Evolutionary conservation across 2,113 vertebrate genomes (phyloP), one percentile per base, ranked within the genome.

Genomic region (Lonchura striata): DNA sequence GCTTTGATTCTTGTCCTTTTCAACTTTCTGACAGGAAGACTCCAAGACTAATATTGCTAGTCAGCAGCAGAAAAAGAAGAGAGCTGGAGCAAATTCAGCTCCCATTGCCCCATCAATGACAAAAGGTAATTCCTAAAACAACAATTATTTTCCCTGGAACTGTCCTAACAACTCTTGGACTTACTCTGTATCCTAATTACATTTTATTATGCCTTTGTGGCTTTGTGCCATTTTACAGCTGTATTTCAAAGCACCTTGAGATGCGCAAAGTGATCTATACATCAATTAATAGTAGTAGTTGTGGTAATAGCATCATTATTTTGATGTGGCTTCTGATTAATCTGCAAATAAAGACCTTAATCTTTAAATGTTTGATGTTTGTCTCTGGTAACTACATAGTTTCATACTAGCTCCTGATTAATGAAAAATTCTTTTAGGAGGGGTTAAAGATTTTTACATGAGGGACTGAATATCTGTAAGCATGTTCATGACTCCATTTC

Each of bases 181-280:
- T 85, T 61, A 57, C 64, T 90, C 30, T 79, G 89, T 92, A 37
- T 53, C 75, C 56, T 90, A 86, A 74, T 78, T 81, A 12, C 46
- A 23, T 81, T 96, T 90, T 71, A 88, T 81, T 88, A 63, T 30
- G 17, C n/a, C 44, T 83, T 88, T 92, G 92, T 87, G 91, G 69
- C 25, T 82, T 78, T 54, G 6, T 72, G 91, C 77, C 78, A 77
- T 69, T 95, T 95, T 59, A 91, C 24, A 39, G 74, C n/a, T 53
- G 7, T 42, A 52, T 80, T 89, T 76, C 92, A 87, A 74, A 94
- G 66, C 68, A 94, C 90, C 79, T 93, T 77, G 41, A 93, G 63
- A 82, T 37, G 5, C 59, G 68, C 47, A 71, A 42, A 37, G 21
- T 49, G 68, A 89, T 68, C 75, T 56, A 49, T 78, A 75, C 84